phyloP scores from a whole-genome alignment of 2,797 vertebrate genomes.

The Manis javanica region DNA sequence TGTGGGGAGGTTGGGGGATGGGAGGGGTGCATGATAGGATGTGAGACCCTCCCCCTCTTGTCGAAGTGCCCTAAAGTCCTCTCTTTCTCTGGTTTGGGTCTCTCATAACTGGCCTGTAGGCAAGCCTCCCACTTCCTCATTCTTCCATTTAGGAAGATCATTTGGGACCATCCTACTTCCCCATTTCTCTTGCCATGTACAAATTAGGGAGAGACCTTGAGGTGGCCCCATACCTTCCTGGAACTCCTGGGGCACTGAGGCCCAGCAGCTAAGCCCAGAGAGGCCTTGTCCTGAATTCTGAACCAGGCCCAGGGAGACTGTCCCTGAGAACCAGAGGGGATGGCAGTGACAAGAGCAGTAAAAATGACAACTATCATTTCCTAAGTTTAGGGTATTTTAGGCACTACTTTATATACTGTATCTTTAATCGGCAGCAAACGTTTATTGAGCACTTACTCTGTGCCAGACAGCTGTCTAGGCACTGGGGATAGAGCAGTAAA shows the following conservation, averaged over 20 bases:
- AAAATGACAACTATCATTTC: not conserved
- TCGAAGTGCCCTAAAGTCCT: not conserved
- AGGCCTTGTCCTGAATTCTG: not conserved
- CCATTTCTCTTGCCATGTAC: slow-evolving; percentile 50
- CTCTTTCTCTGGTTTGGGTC: not conserved
- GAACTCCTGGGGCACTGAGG: not conserved
- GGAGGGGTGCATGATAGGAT: not conserved
- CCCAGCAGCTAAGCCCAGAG: not conserved
- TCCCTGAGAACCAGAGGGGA: not conserved
- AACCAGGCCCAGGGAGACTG: not conserved
- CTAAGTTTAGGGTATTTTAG: not conserved
- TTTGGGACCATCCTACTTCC: slow-evolving; percentile 54
- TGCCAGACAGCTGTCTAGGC: not conserved
- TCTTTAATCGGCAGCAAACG: slow-evolving; percentile 40
- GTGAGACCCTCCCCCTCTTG: not conserved
- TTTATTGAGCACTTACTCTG: not conserved
- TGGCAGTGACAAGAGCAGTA: not conserved
- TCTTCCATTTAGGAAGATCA: slow-evolving; percentile 8
- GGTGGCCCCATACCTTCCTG: not conserved
- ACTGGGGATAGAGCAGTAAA: not conserved
- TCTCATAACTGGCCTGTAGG: not conserved
- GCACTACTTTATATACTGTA: not conserved
- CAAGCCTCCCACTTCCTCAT: slow-evolving; percentile 44
- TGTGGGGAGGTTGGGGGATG: not conserved
- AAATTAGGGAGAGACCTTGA: slow-evolving; percentile 4